phyloP scores from a whole-genome alignment of 2,888 invertebrate genomes.

The Beris chalybata region DNA sequence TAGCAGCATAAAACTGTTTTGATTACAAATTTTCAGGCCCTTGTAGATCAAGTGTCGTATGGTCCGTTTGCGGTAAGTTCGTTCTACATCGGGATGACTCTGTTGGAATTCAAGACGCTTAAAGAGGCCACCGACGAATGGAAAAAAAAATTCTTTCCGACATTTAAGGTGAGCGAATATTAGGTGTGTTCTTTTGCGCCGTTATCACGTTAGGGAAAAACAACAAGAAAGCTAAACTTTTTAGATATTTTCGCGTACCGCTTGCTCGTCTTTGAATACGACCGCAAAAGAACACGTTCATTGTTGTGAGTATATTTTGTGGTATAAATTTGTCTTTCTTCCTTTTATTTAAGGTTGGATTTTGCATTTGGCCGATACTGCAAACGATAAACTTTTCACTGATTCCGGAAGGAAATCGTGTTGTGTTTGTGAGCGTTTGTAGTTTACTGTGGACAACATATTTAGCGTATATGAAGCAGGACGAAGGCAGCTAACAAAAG shows the following conservation, averaged over 20 bases:
- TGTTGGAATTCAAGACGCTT: conserved; percentile 68
- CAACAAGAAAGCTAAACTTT: too few relatives aligned
- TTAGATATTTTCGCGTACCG: too few relatives aligned
- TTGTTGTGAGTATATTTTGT: not conserved
- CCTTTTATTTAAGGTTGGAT: conserved; percentile 53
- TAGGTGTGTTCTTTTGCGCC: not conserved
- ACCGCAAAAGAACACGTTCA: not conserved
- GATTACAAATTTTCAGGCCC: conserved; percentile 54
- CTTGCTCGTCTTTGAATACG: not conserved
- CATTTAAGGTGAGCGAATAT: conserved; percentile 58
- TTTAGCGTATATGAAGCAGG: conserved; percentile 74
- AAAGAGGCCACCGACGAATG: conserved; percentile 68
- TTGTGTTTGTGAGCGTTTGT: conserved; percentile 70
- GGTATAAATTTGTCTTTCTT: not conserved
- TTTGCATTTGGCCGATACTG: conserved; percentile 71
- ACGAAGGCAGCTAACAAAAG: too few relatives aligned
- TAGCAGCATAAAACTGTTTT: not conserved
- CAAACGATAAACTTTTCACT: conserved; percentile 75
- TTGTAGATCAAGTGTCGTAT: conserved; percentile 74
- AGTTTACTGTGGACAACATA: conserved; percentile 78
- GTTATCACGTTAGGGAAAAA: too few relatives aligned
- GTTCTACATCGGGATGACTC: conserved; percentile 75
- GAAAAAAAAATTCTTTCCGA: conserved; percentile 70
- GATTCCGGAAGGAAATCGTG: conserved; percentile 72
- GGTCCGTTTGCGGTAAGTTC: conserved; percentile 74